Evolutionary conservation across 2,888 invertebrate species (phyloP).

Genomic region (Watsonalla binaria): DNA sequence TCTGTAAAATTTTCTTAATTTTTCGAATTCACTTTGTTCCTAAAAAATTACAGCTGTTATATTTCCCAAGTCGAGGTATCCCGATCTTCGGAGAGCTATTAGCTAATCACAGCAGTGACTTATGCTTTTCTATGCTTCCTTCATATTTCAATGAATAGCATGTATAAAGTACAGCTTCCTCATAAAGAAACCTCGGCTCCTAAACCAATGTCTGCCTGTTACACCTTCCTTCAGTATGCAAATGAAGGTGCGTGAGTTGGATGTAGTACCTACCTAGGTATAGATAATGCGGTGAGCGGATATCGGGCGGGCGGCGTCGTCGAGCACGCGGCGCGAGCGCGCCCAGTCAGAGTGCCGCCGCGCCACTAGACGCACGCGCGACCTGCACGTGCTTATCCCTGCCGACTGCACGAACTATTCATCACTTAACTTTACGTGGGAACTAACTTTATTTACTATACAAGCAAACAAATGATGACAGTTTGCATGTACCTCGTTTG

Average conservation of each 20-base stretch:
- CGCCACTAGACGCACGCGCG: conserved; percentile 74
- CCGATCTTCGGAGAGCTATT: no score
- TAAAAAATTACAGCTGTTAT: no score
- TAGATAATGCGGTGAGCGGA: conserved; percentile 67
- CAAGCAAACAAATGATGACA: conserved; percentile 59
- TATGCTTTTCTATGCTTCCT: no score
- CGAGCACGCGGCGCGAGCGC: conserved; percentile 69
- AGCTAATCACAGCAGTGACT: no score
- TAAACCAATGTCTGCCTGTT: conserved; percentile 20
- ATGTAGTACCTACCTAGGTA: conserved; percentile 17
- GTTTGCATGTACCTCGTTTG: conserved; percentile 82
- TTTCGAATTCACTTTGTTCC: no score
- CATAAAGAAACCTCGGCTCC: not conserved
- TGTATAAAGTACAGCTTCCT: no score
- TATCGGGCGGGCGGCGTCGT: conserved; percentile 60
- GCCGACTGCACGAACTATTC: conserved; percentile 39
- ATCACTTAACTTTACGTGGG: conserved; percentile 54
- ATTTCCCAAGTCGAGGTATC: no score
- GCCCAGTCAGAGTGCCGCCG: conserved; percentile 79
- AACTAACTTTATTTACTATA: conserved; percentile 29
- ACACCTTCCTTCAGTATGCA: conserved; percentile 48
- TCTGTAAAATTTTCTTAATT: no score
- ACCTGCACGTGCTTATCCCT: conserved; percentile 50
- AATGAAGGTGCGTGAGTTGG: conserved; percentile 56
- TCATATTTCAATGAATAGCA: no score